Evolutionary conservation across 2,888 invertebrate genomes (phyloP).

Genomic region (Drosophila macrospina): DNA sequence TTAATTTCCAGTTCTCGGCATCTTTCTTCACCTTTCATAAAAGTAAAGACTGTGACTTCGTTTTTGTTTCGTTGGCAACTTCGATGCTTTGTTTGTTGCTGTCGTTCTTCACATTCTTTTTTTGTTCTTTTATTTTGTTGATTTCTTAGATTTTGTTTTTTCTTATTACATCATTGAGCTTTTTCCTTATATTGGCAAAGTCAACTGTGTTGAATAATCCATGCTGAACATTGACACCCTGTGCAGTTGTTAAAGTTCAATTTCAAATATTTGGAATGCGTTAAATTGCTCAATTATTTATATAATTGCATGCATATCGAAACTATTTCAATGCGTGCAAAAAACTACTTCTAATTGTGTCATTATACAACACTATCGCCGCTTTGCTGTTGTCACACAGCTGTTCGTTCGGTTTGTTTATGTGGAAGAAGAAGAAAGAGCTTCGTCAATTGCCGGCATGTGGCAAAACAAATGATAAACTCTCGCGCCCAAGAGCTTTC

Average conservation of each 20-base stretch:
- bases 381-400: constrained; percentile 29
- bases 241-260: constrained; percentile 34
- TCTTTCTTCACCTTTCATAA: constrained; percentile 7
- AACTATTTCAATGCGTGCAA: constrained; percentile 21
- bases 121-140: constrained; percentile 19
- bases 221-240: constrained; percentile 18
- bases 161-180: constrained; percentile 28
- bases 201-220: constrained; percentile 20
- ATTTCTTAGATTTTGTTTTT: constrained; percentile 53
- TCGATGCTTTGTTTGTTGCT: constrained; percentile 28
- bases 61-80: constrained; percentile 21
- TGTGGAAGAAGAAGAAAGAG: constrained; percentile 41
- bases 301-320: constrained; percentile 9
- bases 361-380: constrained; percentile 39
- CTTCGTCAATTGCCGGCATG: constrained; percentile 39
- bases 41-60: constrained; percentile 42
- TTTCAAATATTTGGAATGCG: constrained; percentile 32
- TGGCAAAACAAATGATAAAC: constrained; percentile 5
- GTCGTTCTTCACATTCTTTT: constrained; percentile 19
- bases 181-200: not conserved
- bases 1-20: constrained; percentile 30
- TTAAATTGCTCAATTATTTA: constrained; percentile 44
- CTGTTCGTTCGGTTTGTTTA: constrained; percentile 62
- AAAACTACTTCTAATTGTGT: not conserved
- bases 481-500: constrained; percentile 22